Base-by-base conservation (phyloP, 2,113 vertebrate species). In the Elanoides forficatus region DNA sequence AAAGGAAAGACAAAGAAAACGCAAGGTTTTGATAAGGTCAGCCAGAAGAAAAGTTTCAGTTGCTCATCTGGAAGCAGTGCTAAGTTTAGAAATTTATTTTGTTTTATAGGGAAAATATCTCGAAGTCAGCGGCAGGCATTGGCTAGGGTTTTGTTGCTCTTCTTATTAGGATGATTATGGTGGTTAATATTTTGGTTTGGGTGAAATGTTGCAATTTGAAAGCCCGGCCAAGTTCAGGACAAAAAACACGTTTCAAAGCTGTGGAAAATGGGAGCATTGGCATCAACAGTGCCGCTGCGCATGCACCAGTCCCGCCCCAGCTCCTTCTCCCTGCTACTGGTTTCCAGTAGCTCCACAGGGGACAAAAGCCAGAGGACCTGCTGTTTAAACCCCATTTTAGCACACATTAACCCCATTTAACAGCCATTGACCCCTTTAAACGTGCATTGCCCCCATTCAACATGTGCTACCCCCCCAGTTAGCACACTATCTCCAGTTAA, bases 281-380 rank as follows among this genome's bases (percentile, higher is more conserved):
- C 38, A 65, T 32, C 65, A 11, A 11, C 1, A 5, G 50, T 30
- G 36, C 30, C 0, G 0, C 55, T 7, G 2, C 38, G 11, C 17
- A 3, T 6, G 2, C 36, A 29, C 65, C 73, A 14, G 47, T 55
- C 55, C 80, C 38, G 30, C 29, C 19, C 19, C 79, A 42, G 60
- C 36, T 43, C 48, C 42, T 63, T 38, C 55, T 32, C n/a, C 56
- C 42, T 6, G 26, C 9, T 62, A 15, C 53, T 48, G 60, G n/a
- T 81, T 47, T n/a, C 82, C 71, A 76, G 82, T 9, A 48, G 47
- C 47, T 81, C 29, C 3, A 0, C 16, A 9, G 45, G 20, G 81
- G 26, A 56, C 17, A 19, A 14, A 42, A 71, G 8, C 38, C 47
- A 26, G 56, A 36, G n/a, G 12, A n/a, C 23, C 23, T 36, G 56